Conservation (phyloP, 2,888 invertebrate species). For the Oegoconia quadripuncta region DNA sequence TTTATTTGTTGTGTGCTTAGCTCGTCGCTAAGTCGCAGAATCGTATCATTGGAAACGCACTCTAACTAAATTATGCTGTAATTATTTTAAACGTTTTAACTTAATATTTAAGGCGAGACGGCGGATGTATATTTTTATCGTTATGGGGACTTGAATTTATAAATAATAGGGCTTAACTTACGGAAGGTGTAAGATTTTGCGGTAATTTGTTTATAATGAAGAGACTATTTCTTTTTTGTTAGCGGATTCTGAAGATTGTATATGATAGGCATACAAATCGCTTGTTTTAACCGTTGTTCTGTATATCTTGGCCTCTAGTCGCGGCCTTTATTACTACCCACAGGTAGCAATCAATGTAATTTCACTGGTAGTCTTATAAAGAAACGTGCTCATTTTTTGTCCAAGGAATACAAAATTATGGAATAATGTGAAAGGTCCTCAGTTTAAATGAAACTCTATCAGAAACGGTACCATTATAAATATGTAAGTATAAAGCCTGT, state of each 20-base stretch:
- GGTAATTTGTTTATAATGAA: slow-evolving; percentile 40
- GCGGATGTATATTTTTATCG: slow-evolving; percentile 62
- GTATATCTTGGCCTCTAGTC: too few species aligned
- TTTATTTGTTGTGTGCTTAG: too few species aligned
- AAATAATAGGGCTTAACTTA: slow-evolving; percentile 49
- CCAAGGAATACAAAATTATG: too few species aligned
- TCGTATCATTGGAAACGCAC: slow-evolving; percentile 26
- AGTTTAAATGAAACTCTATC: too few species aligned
- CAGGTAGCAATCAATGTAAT: too few species aligned
- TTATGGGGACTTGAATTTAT: slow-evolving; percentile 48
- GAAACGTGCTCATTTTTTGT: too few species aligned
- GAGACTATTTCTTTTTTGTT: slow-evolving; percentile 9
- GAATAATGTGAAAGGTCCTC: too few species aligned
- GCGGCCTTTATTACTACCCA: too few species aligned
- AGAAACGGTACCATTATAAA: too few species aligned
- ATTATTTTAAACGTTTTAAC: slow-evolving; percentile 76
- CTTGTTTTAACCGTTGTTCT: too few species aligned
- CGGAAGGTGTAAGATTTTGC: slow-evolving; percentile 51
- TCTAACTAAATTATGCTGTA: slow-evolving; percentile 62
- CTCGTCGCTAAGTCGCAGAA: slow-evolving; percentile 2
- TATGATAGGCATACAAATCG: slow-evolving; percentile 19
- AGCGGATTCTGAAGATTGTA: slow-evolving; percentile 3
- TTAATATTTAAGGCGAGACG: slow-evolving; percentile 67
- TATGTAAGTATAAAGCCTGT: too few species aligned
- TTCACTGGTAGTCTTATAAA: too few species aligned